phyloP scores from a whole-genome alignment of 2,113 vertebrate species.

The Cinclus cinclus region DNA sequence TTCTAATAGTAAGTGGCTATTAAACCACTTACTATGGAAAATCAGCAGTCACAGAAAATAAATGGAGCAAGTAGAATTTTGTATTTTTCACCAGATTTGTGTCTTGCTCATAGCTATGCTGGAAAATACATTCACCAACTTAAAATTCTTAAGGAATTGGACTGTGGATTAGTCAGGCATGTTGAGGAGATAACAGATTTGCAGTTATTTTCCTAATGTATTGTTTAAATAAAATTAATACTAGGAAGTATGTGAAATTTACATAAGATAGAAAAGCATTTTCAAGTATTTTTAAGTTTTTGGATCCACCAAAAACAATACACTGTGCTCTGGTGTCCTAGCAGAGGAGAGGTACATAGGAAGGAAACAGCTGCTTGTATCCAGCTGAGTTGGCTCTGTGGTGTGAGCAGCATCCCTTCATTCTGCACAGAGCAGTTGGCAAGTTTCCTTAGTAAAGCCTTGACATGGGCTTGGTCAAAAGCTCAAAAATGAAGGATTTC shows the following conservation, averaged over 20 bases:
- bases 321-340: fast-evolving
- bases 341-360: fast-evolving
- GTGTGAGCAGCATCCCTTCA: fast-evolving
- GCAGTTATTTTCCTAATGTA: not conserved
- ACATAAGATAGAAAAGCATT: fast-evolving
- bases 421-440: fast-evolving
- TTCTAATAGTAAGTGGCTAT: not conserved
- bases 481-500: not conserved
- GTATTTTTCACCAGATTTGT: not conserved
- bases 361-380: fast-evolving
- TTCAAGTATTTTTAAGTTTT: not conserved
- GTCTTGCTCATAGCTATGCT: not conserved
- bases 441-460: fast-evolving
- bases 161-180: not conserved
- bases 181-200: not conserved
- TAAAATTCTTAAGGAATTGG: not conserved
- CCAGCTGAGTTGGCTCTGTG: fast-evolving
- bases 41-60: not conserved
- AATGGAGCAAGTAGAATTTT: not conserved
- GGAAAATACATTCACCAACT: not conserved
- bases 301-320: fast-evolving
- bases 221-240: not conserved
- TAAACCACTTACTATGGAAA: not conserved
- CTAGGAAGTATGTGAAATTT: not conserved
- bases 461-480: not conserved